Conservation (phyloP, 1,140 invertebrate species). For the Saccostrea echinata region DNA sequence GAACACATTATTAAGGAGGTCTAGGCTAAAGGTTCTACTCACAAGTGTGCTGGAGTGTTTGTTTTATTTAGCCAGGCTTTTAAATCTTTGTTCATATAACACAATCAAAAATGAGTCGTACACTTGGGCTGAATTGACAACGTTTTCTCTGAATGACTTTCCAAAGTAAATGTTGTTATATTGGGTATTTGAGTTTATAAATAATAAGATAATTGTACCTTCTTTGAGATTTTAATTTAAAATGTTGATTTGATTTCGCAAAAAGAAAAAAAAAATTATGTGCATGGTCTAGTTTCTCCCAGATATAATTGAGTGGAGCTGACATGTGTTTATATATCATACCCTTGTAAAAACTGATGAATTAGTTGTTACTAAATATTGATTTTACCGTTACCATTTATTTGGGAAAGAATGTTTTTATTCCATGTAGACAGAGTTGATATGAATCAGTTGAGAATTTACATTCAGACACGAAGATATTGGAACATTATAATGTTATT, state of each 20-base stretch:
- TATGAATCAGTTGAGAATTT: neutral
- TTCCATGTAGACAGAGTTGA: neutral
- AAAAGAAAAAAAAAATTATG: neutral
- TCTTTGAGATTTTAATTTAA: slow-evolving; percentile 13
- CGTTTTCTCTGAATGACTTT: neutral
- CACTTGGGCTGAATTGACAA: neutral
- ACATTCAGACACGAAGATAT: slow-evolving; percentile 23
- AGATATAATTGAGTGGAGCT: neutral
- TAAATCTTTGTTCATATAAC: slow-evolving; percentile 33
- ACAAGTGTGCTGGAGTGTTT: slow-evolving; percentile 32
- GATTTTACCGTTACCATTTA: neutral
- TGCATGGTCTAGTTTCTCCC: neutral
- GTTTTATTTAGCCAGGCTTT: slow-evolving; percentile 43
- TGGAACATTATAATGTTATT: slow-evolving; percentile 5
- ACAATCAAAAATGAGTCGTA: slow-evolving; percentile 2
- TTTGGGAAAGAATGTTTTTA: slow-evolving; percentile 19
- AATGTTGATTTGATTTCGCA: slow-evolving; percentile 32
- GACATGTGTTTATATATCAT: slow-evolving; percentile 17
- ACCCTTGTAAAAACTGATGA: neutral
- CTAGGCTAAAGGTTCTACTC: neutral
- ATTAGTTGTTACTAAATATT: slow-evolving; percentile 24
- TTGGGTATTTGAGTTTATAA: slow-evolving; percentile 22
- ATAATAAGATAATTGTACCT: slow-evolving; percentile 29
- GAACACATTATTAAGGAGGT: neutral
- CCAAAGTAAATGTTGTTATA: slow-evolving; percentile 16